Percentiles rank a stretch among this genome's conserved stretches.
Conservation (phyloP, 2,888 invertebrate genomes). For the Physocephala rufipes region DNA sequence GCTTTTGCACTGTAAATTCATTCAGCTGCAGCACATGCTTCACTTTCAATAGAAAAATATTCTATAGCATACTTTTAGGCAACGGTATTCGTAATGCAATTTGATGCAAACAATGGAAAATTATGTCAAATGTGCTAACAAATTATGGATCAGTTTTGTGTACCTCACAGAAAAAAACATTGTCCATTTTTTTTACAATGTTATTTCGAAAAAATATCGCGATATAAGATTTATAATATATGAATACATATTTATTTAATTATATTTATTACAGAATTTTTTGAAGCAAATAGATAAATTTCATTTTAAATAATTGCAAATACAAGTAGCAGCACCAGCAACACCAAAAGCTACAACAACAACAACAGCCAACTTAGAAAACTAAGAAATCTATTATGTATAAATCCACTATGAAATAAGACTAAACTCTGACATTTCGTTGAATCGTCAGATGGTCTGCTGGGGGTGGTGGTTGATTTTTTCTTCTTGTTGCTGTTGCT, state of each 20-base stretch:
- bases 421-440: no score
- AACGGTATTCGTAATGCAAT: not conserved
- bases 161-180: not conserved
- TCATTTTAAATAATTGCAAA: not conserved
- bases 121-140: no score
- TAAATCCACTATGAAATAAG: no score
- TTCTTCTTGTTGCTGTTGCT: not conserved
- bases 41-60: slow-evolving; percentile 24
- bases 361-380: not conserved
- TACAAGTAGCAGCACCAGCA: not conserved
- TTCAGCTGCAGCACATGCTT: slow-evolving; percentile 21
- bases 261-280: not conserved
- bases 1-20: slow-evolving; percentile 24
- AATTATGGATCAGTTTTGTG: slow-evolving; percentile 1
- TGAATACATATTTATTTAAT: not conserved
- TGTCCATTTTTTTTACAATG: not conserved
- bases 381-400: no score
- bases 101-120: not conserved
- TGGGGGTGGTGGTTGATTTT: not conserved
- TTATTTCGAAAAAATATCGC: not conserved
- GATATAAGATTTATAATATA: not conserved
- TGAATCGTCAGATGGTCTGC: not conserved
- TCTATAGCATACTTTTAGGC: slow-evolving; percentile 41
- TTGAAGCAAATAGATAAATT: not conserved
- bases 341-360: not conserved